Percentiles rank a stretch among this genome's conserved stretches.
Conservation (phyloP, 2,113 vertebrate genomes). For the Mobula hypostoma region DNA sequence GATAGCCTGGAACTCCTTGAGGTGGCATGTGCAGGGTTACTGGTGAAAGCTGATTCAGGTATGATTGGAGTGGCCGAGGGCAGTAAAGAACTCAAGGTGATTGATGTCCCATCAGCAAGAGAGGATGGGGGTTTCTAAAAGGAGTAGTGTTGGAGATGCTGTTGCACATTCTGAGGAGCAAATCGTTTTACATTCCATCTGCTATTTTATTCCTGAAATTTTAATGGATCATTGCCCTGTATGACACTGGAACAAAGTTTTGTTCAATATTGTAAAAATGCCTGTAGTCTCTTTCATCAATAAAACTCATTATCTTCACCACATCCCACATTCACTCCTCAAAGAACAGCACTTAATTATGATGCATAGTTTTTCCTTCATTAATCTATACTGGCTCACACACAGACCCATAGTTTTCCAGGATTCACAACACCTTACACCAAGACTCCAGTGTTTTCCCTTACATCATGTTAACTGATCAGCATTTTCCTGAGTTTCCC, state of each 20-base stretch:
- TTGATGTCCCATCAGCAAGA: no score
- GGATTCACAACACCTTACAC: neutral
- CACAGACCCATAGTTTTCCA: neutral
- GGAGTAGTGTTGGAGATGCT: no score
- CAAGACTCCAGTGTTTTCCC: neutral
- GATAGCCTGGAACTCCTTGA: no score
- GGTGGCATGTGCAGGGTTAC: no score
- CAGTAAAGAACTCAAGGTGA: no score
- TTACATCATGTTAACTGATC: neutral
- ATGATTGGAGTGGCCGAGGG: no score
- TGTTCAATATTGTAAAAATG: neutral
- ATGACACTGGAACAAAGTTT: neutral
- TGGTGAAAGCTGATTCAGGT: no score
- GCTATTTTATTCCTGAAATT: neutral
- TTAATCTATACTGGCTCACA: neutral
- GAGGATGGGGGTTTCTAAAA: no score
- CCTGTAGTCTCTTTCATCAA: neutral
- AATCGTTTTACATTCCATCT: neutral
- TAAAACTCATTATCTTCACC: neutral
- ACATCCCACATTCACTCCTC: neutral
- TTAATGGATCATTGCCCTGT: neutral
- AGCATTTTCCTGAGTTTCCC: neutral
- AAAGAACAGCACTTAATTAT: neutral
- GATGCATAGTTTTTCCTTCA: neutral
- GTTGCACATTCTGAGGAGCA: no score